Evolutionary conservation across 2,797 vertebrate species (phyloP).

Genomic region (Halcyon chelicuti): DNA sequence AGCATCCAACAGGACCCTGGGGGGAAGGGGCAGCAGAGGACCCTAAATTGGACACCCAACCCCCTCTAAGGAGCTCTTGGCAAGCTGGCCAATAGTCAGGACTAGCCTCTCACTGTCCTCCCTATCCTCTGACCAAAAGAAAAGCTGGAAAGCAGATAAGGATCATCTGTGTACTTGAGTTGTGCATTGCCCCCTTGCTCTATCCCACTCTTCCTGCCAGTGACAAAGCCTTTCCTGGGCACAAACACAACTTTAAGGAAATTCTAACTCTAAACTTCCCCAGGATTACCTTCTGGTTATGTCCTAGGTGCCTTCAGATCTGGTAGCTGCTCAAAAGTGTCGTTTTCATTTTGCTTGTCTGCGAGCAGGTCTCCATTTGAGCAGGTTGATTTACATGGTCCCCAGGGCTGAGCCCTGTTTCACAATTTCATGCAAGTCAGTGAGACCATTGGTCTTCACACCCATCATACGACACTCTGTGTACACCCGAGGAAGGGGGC

Average conservation of each 20-base stretch:
- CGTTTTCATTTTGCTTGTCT: neutral
- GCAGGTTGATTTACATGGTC: neutral
- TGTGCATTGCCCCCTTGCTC: neutral
- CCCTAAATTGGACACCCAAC: neutral
- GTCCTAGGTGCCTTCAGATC: neutral
- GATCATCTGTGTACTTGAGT: neutral
- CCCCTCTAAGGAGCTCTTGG: neutral
- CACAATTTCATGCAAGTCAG: neutral
- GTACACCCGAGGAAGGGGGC: neutral
- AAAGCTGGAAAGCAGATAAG: neutral
- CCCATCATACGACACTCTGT: rapidly evolving
- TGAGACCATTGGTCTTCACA: neutral
- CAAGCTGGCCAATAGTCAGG: neutral
- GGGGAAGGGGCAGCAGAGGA: neutral
- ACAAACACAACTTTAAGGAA: neutral
- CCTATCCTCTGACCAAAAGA: neutral
- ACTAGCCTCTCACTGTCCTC: neutral
- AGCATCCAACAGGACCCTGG: neutral
- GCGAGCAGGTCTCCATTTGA: neutral
- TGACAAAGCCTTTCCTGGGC: neutral
- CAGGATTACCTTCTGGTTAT: neutral
- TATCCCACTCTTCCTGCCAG: neutral
- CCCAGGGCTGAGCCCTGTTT: neutral
- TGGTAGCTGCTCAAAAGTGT: neutral
- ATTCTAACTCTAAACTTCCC: neutral